A percentile compares a stretch with the other conserved stretches of the same genome.
phyloP scores from a whole-genome alignment of 2,888 invertebrate genomes.

The Ptychoptera albimana region DNA sequence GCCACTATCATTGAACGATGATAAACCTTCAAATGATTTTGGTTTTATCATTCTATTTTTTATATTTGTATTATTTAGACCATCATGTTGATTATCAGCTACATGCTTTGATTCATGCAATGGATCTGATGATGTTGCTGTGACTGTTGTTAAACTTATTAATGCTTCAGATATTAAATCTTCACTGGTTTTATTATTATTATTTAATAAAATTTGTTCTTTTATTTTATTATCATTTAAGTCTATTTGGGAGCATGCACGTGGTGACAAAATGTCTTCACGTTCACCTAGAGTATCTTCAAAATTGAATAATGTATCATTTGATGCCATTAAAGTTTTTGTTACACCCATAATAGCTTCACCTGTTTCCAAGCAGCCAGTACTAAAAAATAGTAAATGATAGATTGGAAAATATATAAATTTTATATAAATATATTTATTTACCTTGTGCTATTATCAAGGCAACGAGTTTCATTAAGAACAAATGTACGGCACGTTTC shows the following conservation, averaged over 20 bases:
- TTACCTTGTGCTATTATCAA: slow-evolving; percentile 15
- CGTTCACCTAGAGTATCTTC: slow-evolving; percentile 15
- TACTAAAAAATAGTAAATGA: slow-evolving; percentile 9
- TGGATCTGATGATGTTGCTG: no score
- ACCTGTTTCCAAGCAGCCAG: slow-evolving; percentile 14
- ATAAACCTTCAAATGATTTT: no score
- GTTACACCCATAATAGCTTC: slow-evolving; percentile 15
- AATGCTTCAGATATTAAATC: no score
- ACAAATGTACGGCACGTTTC: slow-evolving; percentile 15
- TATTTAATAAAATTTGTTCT: no score
- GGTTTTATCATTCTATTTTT: no score
- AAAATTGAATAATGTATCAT: slow-evolving; percentile 16
- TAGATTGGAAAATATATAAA: background rate
- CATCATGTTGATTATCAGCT: no score
- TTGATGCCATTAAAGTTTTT: slow-evolving; percentile 15
- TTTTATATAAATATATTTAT: background rate
- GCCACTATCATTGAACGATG: no score
- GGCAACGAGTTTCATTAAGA: slow-evolving; percentile 14
- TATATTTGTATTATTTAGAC: no score
- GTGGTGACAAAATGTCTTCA: slow-evolving; percentile 13
- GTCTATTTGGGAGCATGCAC: slow-evolving; percentile 11
- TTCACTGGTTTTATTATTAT: no score
- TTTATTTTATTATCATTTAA: background rate
- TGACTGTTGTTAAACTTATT: no score
- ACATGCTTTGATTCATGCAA: no score